A percentile compares a stretch with the other conserved stretches of the same genome.
These are phyloP conservation scores for Heliornis fulica DNA, from an alignment of 2,113 vertebrate genomes.

Conservation along the genomic window DNA sequence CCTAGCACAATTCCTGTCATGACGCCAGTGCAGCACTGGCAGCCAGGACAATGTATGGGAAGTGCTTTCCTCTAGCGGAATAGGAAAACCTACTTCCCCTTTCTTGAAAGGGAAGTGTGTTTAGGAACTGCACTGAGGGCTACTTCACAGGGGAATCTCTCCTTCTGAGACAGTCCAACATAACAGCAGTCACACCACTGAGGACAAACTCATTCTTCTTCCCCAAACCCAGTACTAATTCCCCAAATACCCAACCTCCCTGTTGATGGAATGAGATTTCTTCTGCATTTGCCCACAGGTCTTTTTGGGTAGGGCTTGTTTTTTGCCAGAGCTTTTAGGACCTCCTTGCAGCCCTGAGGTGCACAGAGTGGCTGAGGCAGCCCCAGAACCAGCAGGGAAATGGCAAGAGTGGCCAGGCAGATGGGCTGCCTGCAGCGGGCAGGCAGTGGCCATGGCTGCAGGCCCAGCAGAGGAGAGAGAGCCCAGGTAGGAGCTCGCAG, in stretches of 20 bases:
- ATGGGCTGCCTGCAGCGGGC: neutral
- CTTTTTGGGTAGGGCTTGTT: neutral
- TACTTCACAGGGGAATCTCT: neutral
- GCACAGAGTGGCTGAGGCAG: accelerated
- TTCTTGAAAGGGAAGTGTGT: neutral
- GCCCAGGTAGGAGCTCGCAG: no score
- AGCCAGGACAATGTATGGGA: neutral
- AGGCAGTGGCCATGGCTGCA: neutral
- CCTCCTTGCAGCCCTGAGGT: neutral
- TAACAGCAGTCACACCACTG: neutral
- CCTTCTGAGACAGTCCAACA: neutral
- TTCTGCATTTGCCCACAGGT: neutral
- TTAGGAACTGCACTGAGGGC: neutral
- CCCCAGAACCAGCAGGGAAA: neutral
- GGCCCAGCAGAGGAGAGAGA: no score
- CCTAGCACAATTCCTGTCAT: neutral
- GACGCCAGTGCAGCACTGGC: accelerated
- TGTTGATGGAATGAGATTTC: neutral
- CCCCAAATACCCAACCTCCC: neutral
- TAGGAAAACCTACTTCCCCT: neutral
- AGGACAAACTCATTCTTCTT: neutral
- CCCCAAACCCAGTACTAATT: neutral
- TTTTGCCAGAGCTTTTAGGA: neutral
- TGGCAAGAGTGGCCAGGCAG: accelerated
- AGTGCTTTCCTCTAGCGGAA: neutral